Conservation (phyloP, 2,888 invertebrate species). For the Microplitis deprimator region DNA sequence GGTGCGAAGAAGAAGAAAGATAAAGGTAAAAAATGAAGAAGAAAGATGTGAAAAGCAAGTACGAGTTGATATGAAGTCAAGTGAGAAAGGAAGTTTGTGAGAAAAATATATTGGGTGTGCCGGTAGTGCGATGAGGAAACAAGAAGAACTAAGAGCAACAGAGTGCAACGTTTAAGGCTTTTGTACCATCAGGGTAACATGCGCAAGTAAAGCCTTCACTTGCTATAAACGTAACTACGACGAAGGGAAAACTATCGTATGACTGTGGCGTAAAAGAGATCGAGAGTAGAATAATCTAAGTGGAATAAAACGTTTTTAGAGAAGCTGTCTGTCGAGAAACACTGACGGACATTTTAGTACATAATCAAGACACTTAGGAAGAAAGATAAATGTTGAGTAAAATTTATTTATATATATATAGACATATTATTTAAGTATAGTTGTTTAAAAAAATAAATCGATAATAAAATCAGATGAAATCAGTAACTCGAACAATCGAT, state of each 20-base stretch:
- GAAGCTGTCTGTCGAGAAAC: slow-evolving; percentile 28
- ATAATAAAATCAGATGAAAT: background rate
- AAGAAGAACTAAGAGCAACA: slow-evolving; percentile 61
- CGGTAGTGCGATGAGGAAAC: slow-evolving; percentile 30
- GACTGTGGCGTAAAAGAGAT: slow-evolving; percentile 30
- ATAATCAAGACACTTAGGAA: slow-evolving; percentile 19
- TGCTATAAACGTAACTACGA: slow-evolving; percentile 50
- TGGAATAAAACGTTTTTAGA: slow-evolving; percentile 31
- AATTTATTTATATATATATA: background rate
- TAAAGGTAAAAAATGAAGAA: background rate
- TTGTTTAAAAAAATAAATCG: too few species aligned
- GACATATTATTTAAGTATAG: too few species aligned
- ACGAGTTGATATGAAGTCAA: slow-evolving; percentile 28
- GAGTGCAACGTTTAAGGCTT: slow-evolving; percentile 68
- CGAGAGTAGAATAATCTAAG: slow-evolving; percentile 33
- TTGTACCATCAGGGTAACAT: slow-evolving; percentile 69
- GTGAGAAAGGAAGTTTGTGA: slow-evolving; percentile 45
- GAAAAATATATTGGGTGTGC: slow-evolving; percentile 37
- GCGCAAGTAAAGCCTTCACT: slow-evolving; percentile 39
- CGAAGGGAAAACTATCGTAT: slow-evolving; percentile 58
- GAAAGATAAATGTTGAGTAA: slow-evolving; percentile 20
- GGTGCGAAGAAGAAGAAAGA: background rate
- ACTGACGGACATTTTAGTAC: slow-evolving; percentile 1
- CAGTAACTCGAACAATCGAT: slow-evolving; percentile 38
- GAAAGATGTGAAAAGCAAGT: slow-evolving; percentile 23